phyloP scores from a whole-genome alignment of 2,113 vertebrate genomes.

The Ochotona princeps region DNA sequence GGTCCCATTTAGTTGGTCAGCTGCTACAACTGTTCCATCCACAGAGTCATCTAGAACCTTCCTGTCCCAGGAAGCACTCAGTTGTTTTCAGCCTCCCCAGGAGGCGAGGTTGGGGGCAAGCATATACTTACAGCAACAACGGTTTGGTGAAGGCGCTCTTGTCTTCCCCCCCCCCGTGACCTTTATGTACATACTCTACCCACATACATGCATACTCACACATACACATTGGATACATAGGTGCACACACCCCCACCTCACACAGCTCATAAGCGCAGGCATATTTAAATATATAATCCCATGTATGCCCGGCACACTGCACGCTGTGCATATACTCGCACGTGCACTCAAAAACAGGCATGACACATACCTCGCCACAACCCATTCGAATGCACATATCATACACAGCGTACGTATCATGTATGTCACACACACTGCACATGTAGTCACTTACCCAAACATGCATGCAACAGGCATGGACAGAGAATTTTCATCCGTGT shows the following conservation, averaged over 20 bases:
- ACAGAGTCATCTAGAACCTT: not conserved
- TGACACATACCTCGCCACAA: no score
- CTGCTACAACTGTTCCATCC: not conserved
- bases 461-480: not conserved
- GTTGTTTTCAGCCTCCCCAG: not conserved
- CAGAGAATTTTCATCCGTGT: not conserved
- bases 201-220: not conserved
- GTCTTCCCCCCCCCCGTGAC: not conserved
- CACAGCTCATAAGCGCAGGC: no score
- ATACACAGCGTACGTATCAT: not conserved
- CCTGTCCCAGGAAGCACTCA: not conserved
- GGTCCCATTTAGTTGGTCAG: slow-evolving; percentile 51
- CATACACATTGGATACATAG: no score
- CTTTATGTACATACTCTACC: not conserved
- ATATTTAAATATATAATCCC: no score
- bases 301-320: no score
- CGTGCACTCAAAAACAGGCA: not conserved
- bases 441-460: not conserved
- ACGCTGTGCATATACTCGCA: not conserved
- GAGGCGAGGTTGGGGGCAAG: not conserved
- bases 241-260: no score
- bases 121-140: not conserved
- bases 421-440: not conserved
- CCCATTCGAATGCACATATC: no score
- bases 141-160: not conserved